Evolutionary conservation across 2,888 invertebrate species (phyloP), one percentile per base, ranked within the genome.

Genomic region (Hermaeophaga mercurialis): DNA sequence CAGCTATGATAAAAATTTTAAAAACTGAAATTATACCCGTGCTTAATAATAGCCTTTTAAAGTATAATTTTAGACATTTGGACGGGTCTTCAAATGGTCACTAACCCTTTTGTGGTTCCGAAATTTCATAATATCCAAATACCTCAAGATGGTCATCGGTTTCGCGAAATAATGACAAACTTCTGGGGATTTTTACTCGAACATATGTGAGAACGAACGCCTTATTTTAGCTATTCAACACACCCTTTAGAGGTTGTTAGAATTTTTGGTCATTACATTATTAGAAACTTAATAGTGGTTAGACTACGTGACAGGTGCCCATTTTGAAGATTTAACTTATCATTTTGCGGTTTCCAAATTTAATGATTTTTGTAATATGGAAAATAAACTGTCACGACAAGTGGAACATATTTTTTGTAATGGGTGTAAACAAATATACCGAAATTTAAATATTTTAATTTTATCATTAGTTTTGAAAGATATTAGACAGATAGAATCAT

Each of bases 21-120:
- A 48, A 36, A 48, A n/a, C n/a, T n/a, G n/a, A n/a, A n/a, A 62
- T 62, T 62, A 57, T 43, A 45, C 31, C 18, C 31, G 43, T 53
- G 53, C 57, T 49, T 62, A 57, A 62, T 59, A 54, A 53, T 55
- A 36, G 52, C 12, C 50, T 47, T 54, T 58, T 58, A 43, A 41
- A 53, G 24, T 41, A 24, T 28, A 54, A 54, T 56, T 58, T 56
- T n/a, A n/a, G n/a, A n/a, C n/a, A n/a, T n/a, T n/a, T n/a, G 52
- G 52, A 52, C 24, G 41, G 22, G 44, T 59, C 46, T 53, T 47
- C 15, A 50, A 58, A 56, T 56, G 56, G 61, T 61, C 58, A 58
- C 34, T 61, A 24, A 61, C 57, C 60, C 44, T 12, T 19, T 53
- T n/a, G 39, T 19, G 45, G 50, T 24, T 54, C 50, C 38, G 34